Evolutionary conservation across 2,888 invertebrate genomes (phyloP).

Genomic region (Drosophila meridiana): DNA sequence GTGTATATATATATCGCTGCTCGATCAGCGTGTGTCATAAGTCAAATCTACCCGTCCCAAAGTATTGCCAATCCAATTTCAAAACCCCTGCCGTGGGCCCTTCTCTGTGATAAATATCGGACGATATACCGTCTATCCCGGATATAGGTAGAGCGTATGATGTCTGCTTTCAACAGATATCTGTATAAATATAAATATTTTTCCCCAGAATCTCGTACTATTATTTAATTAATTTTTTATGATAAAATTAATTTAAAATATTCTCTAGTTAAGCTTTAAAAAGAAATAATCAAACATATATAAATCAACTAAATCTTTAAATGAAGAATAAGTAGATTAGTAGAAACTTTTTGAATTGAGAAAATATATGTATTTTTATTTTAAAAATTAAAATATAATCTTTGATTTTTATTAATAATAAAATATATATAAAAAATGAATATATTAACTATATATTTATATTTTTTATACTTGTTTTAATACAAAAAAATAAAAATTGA

Average conservation of each 20-base stretch:
- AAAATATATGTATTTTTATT: not conserved
- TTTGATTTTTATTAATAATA: too few species aligned
- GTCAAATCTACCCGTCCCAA: conserved; percentile 22
- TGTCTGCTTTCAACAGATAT: not conserved
- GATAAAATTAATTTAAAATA: not conserved
- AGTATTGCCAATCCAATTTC: not conserved
- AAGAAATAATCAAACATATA: not conserved
- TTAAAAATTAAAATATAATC: not conserved
- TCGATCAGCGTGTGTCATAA: conserved; percentile 23
- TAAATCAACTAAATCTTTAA: too few species aligned
- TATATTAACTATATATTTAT: not conserved
- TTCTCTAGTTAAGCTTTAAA: not conserved
- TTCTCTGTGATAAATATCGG: conserved; percentile 1
- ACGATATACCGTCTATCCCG: not conserved
- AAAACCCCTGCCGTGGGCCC: conserved; percentile 12
- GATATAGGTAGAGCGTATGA: not conserved
- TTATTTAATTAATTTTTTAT: not conserved
- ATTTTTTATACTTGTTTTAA: not conserved
- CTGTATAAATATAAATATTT: not conserved
- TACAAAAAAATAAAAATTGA: not conserved
- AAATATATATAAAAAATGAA: not conserved
- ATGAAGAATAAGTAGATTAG: too few species aligned
- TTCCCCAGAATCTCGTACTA: too few species aligned
- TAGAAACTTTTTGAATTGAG: too few species aligned
- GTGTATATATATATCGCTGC: conserved; percentile 51